Evolutionary conservation across 1,140 invertebrate species (phyloP), one percentile per base, ranked within the genome.

Genomic region (Platorchestia sp.): DNA sequence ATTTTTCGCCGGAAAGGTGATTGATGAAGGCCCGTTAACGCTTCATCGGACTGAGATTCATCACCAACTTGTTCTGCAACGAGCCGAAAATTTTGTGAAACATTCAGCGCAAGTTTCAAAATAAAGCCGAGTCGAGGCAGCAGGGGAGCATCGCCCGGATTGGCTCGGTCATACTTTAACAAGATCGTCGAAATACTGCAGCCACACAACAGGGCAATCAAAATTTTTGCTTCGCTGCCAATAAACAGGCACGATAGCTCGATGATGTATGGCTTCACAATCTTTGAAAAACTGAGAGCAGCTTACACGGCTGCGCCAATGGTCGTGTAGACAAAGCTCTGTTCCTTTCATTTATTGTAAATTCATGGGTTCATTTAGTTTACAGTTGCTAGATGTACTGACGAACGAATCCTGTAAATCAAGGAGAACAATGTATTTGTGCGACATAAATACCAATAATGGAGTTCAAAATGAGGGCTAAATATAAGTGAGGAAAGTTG

Each of bases 111-210:
- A 75, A 44, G 87, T 44, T 89, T 89, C 87, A 89, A 89, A 89
- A 89, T 89, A 89, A 89, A 89, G 43, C 41, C 27, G 42, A 89
- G 87, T 89, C 43, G 41, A 44, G 43, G 87, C n/a, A 89, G 87
- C 87, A 89, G n/a, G 87, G 87, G 87, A 89, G n/a, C 41, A 36
- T 89, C 14, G 10, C 10, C 14, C 43, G 87, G 59, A 75, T 75
- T 75, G 27, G 59, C 27, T 44, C 43, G 87, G 87, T 89, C 87
- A 89, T 42, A 89, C 41, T 89, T 89, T 42, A 89, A 89, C 87
- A 89, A 89, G 87, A 89, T 89, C 87, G 87, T 89, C n/a, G 87
- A 41, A 89, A 89, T 89, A 41, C 43, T 89, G 41, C 43, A 44
- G 41, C n/a, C 43, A 14, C 5, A 89, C 87, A 42, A 44, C 87